phyloP scores from a whole-genome alignment of 2,113 vertebrate species.

The Motacilla alba region DNA sequence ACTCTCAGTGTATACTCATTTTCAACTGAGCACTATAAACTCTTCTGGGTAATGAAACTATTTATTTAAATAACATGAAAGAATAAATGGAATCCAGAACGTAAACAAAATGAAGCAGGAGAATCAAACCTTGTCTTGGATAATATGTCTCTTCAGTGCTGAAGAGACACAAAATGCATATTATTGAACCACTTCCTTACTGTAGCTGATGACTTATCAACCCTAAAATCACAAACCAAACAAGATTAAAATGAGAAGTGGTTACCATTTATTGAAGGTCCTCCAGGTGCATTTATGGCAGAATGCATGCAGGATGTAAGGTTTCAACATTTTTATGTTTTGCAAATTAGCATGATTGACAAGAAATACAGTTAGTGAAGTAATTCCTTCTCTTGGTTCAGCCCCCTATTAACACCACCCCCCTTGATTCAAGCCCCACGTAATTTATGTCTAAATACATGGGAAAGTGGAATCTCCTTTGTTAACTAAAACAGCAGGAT shows the following conservation, averaged over 20 bases:
- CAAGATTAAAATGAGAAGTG: background rate
- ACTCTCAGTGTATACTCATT: background rate
- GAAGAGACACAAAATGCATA: background rate
- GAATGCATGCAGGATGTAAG: rapidly evolving
- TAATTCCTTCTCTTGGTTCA: background rate
- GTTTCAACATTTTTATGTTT: background rate
- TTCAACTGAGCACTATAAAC: background rate
- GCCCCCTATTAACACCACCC: rapidly evolving
- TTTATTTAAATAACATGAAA: background rate
- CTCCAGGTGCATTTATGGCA: background rate
- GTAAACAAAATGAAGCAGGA: background rate
- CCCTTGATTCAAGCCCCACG: no score
- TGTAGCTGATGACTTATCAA: background rate
- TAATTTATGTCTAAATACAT: background rate
- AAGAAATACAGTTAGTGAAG: background rate
- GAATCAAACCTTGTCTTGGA: background rate
- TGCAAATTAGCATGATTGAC: background rate
- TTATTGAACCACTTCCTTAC: background rate
- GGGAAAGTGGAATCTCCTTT: background rate
- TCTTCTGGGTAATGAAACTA: background rate
- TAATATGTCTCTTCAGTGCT: background rate
- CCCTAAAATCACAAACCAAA: background rate
- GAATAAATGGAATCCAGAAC: background rate
- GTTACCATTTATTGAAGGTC: background rate
- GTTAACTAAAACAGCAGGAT: background rate